These are phyloP conservation scores for Gallinago nigripennis DNA, from an alignment of 2,797 vertebrate species.

Conservation along the genomic window DNA sequence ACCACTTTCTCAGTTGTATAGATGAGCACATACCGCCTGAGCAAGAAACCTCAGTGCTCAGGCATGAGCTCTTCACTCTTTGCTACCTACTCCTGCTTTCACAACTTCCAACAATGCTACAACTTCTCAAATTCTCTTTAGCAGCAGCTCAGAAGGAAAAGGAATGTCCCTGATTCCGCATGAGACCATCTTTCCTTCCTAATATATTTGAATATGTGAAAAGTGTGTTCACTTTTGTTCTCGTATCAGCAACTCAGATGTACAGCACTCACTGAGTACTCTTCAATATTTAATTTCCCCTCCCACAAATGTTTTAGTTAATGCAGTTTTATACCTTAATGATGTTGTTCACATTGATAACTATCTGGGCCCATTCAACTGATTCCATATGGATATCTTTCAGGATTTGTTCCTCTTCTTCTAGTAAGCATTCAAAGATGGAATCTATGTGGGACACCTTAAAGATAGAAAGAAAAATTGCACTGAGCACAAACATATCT, in stretches of 20 bases:
- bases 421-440: slow-evolving; percentile 90
- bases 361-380: slow-evolving; percentile 87
- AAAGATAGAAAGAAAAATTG: neutral
- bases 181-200: neutral
- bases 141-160: neutral
- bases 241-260: neutral
- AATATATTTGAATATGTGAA: neutral
- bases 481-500: neutral
- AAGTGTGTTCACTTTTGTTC: neutral
- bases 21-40: neutral
- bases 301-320: neutral
- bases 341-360: slow-evolving; percentile 86
- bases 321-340: slow-evolving; percentile 83
- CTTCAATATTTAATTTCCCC: neutral
- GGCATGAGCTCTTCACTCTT: neutral
- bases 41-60: neutral
- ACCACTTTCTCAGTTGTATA: neutral
- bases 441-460: slow-evolving; percentile 93
- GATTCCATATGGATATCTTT: slow-evolving; percentile 82
- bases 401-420: slow-evolving; percentile 88
- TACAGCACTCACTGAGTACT: neutral
- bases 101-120: neutral
- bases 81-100: neutral
- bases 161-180: neutral
- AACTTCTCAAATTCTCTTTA: neutral